Evolutionary conservation across 2,888 invertebrate genomes (phyloP).

Genomic region (Cryptocephalus moraei): DNA sequence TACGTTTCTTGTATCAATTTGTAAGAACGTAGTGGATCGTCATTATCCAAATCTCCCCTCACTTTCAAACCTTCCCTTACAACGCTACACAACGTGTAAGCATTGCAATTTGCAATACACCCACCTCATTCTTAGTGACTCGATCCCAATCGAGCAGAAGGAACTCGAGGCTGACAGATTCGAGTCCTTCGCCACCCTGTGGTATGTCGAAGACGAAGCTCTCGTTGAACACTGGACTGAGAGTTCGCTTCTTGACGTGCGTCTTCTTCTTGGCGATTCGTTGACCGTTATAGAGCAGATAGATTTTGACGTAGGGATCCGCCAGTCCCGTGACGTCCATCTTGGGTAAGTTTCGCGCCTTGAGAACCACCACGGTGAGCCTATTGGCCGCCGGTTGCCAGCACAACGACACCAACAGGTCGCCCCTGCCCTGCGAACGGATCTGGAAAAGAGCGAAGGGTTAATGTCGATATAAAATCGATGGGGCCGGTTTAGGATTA

Average conservation of each 20-base stretch:
- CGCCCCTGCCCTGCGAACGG: slow-evolving; percentile 87
- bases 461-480: neutral
- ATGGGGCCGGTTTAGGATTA: slow-evolving; percentile 13
- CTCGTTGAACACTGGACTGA: slow-evolving; percentile 98
- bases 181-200: slow-evolving; percentile 62
- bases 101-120: slow-evolving; percentile 8
- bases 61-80: too few species aligned
- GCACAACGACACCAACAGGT: slow-evolving; percentile 89
- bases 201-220: slow-evolving; percentile 96
- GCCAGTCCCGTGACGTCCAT: slow-evolving; percentile 97
- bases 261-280: slow-evolving; percentile 98
- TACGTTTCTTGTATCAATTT: too few species aligned
- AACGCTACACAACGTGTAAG: too few species aligned
- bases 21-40: too few species aligned
- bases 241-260: slow-evolving; percentile 94
- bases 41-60: too few species aligned
- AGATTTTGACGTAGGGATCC: slow-evolving; percentile 97
- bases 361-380: slow-evolving; percentile 91
- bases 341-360: slow-evolving; percentile 93
- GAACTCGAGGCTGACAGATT: slow-evolving; percentile 77
- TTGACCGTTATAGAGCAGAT: slow-evolving; percentile 90
- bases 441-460: slow-evolving; percentile 48
- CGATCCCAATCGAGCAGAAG: slow-evolving; percentile 93
- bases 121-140: slow-evolving; percentile 94
- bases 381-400: slow-evolving; percentile 97